Evolutionary conservation across 2,797 vertebrate genomes (phyloP), one percentile per base, ranked within the genome.

Genomic region (Oreortyx pictus): DNA sequence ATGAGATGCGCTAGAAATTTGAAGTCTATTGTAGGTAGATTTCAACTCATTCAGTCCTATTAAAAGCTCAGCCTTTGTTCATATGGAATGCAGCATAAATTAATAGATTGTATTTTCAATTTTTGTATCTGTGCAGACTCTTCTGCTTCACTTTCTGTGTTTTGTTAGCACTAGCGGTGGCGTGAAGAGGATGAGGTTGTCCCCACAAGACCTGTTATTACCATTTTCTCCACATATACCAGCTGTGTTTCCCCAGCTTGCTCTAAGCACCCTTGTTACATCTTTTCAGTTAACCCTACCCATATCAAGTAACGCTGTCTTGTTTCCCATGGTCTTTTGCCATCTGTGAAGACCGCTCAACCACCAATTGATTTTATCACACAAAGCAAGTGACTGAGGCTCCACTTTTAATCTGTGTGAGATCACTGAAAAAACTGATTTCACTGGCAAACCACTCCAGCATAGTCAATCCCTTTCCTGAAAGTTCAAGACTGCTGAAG

Each of bases 401-500:
- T 73, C 33, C 17, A 39, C 4, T 44, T 24, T 60, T 80, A 31
- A 23, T 1, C 5, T 47, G 27, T 64, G 12, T n/a, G 70, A 85
- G 44, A 37, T 79, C 14, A 64, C 49, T 6, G 85, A 87, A 72
- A 95, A 81, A 29, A 6, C 74, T 59, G 47, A 88, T 92, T 92
- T 88, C 92, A 89, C 60, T 43, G 35, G 74, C 19, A 90, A 91
- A 92, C 91, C 72, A 71, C 0, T 0, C n/a, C 46, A 88, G 31
- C 65, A 49, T 33, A 77, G 72, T 31, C 60, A 71, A 59, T 37
- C 14, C 49, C 64, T 54, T 83, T 66, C 67, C 59, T 86, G 57
- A 87, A 89, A 77, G 62, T 61, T 89, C 65, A 95, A 84, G 44
- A 78, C 44, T 94, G 81, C 46, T 89, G 85, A 95, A 90, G 82